phyloP scores from a whole-genome alignment of 2,113 vertebrate species.

The Sinosuthora webbiana region DNA sequence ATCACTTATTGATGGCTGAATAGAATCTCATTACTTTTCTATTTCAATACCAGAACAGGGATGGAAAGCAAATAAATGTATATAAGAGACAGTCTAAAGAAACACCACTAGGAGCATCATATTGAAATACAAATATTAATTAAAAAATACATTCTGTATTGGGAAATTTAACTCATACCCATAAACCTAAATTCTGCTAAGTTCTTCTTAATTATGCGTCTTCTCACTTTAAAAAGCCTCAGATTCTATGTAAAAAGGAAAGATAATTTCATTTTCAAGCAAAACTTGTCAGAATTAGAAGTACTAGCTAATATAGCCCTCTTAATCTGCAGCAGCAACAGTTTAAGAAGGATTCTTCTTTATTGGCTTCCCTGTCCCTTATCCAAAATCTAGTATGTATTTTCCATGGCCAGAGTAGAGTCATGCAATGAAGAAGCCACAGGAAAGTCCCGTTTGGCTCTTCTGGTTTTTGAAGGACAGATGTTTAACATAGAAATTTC shows the following conservation, averaged over 20 bases:
- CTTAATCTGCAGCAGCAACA: background rate
- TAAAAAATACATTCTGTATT: background rate
- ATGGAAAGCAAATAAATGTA: background rate
- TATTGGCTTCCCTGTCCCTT: background rate
- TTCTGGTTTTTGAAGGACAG: slow-evolving; percentile 1
- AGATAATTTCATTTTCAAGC: background rate
- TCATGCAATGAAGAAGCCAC: background rate
- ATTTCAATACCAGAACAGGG: background rate
- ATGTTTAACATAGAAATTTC: slow-evolving; percentile 11
- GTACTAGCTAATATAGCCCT: background rate
- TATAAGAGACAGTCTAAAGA: background rate
- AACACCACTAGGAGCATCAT: background rate
- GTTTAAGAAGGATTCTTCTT: background rate
- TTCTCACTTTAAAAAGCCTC: background rate
- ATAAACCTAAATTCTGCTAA: background rate
- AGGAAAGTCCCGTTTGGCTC: background rate
- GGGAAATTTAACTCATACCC: background rate
- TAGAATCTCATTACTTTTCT: background rate
- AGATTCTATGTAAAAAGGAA: background rate
- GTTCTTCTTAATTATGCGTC: background rate
- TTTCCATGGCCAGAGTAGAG: background rate
- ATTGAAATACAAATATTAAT: background rate
- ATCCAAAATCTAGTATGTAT: background rate
- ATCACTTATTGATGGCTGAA: background rate
- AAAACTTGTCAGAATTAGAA: background rate